A percentile compares a stretch with the other conserved stretches of the same genome.
These are phyloP conservation scores for Sphaeramia orbicularis DNA, from an alignment of 2,797 vertebrate species.

Conservation along the genomic window DNA sequence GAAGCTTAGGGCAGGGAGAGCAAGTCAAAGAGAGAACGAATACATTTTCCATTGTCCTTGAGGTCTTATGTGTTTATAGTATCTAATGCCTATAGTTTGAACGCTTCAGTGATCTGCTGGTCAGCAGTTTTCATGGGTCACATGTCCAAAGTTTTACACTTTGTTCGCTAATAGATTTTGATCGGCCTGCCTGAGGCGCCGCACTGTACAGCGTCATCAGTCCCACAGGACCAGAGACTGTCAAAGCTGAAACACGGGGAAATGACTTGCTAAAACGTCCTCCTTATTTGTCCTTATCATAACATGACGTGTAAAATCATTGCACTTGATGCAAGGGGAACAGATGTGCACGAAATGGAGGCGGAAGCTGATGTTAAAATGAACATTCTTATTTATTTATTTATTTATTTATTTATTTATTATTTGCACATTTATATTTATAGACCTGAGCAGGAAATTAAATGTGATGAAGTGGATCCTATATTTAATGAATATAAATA, in stretches of 20 bases:
- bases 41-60: constrained; percentile 62
- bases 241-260: constrained; percentile 21
- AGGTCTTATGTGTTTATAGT: constrained; percentile 62
- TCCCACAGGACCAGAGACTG: constrained; percentile 17
- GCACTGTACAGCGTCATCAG: constrained; percentile 9
- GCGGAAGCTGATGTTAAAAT: constrained; percentile 8
- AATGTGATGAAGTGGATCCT: no score
- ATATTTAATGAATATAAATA: no score
- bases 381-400: background rate
- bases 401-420: no score
- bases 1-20: constrained; percentile 33
- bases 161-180: constrained; percentile 58
- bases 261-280: constrained; percentile 22
- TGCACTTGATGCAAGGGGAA: background rate
- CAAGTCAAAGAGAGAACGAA: constrained; percentile 12
- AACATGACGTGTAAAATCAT: background rate
- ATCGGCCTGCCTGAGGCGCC: constrained; percentile 29
- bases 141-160: constrained; percentile 55
- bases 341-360: background rate
- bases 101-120: constrained; percentile 59
- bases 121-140: constrained; percentile 72
- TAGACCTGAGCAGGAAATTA: background rate
- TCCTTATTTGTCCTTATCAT: background rate
- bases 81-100: constrained; percentile 63
- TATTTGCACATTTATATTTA: background rate